Evolutionary conservation across 2,113 vertebrate genomes (phyloP).

Genomic region (Callipepla californica): DNA sequence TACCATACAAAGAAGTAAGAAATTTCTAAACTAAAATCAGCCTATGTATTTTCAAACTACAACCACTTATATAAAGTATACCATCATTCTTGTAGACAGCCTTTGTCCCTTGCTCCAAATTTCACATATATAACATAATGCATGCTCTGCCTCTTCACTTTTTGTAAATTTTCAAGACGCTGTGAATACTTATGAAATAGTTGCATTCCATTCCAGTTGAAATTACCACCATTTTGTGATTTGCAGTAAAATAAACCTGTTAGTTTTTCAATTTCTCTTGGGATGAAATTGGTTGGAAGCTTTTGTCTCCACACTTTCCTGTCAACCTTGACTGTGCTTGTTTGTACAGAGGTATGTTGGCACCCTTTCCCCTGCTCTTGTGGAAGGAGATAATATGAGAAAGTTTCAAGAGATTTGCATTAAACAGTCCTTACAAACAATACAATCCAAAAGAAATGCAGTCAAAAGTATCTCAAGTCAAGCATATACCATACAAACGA

Average conservation of each 20-base stretch:
- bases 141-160: neutral
- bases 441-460: slow-evolving; percentile 12
- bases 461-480: neutral
- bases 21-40: neutral
- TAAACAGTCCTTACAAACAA: slow-evolving; percentile 45
- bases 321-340: neutral
- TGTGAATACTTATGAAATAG: neutral
- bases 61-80: neutral
- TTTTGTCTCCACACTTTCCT: slow-evolving; percentile 19
- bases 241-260: slow-evolving; percentile 17
- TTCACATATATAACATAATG: neutral
- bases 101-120: neutral
- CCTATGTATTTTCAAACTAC: neutral
- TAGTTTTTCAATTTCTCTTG: slow-evolving; percentile 20
- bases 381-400: neutral
- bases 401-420: slow-evolving; percentile 2
- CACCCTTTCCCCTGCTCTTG: neutral
- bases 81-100: no score
- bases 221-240: neutral
- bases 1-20: neutral
- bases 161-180: neutral
- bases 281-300: neutral
- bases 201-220: neutral
- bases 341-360: neutral
- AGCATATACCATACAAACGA: neutral